A percentile compares a stretch with the other conserved stretches of the same genome.
Evolutionary conservation across 2,797 vertebrate species (phyloP).

Genomic region (Enoplosus armatus): DNA sequence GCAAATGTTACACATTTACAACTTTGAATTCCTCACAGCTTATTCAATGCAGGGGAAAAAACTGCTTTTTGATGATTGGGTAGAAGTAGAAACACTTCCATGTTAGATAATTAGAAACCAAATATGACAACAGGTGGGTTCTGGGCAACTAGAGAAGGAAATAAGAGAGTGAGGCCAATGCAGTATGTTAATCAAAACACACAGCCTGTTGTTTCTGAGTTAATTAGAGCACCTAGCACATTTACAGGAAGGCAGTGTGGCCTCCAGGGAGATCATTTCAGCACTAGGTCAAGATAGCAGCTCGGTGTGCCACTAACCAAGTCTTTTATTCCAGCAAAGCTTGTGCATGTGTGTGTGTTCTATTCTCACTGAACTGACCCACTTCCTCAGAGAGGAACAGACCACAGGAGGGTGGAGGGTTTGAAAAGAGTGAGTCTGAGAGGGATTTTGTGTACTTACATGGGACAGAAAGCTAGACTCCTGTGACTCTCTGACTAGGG

Average conservation of each 20-base stretch:
- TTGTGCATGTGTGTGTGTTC: background rate
- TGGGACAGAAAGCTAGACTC: conserved; percentile 22
- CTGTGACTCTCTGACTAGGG: conserved; percentile 23
- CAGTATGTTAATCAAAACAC: conserved; percentile 6
- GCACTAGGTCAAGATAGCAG: conserved; percentile 29
- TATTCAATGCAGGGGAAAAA: background rate
- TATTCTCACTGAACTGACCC: conserved; percentile 46
- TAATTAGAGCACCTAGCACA: conserved; percentile 11
- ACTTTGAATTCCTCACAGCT: background rate
- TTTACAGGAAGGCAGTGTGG: conserved; percentile 6
- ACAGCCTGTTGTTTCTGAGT: conserved; percentile 9
- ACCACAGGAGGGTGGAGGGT: conserved; percentile 21
- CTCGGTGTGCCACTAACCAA: conserved; percentile 26
- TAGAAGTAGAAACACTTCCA: background rate
- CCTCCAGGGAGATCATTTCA: conserved; percentile 6
- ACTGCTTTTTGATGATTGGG: background rate
- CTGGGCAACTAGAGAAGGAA: background rate
- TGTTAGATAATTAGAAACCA: background rate
- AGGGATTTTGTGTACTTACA: conserved; percentile 35
- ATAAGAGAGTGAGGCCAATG: background rate
- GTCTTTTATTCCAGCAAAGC: conserved; percentile 25
- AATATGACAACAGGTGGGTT: background rate
- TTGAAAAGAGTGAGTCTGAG: conserved; percentile 31
- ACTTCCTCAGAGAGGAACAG: conserved; percentile 33
- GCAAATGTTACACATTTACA: background rate